Percentiles rank a stretch among this genome's conserved stretches.
Conservation (phyloP, 2,888 invertebrate species). For the Hemicrepidius hirtus region DNA sequence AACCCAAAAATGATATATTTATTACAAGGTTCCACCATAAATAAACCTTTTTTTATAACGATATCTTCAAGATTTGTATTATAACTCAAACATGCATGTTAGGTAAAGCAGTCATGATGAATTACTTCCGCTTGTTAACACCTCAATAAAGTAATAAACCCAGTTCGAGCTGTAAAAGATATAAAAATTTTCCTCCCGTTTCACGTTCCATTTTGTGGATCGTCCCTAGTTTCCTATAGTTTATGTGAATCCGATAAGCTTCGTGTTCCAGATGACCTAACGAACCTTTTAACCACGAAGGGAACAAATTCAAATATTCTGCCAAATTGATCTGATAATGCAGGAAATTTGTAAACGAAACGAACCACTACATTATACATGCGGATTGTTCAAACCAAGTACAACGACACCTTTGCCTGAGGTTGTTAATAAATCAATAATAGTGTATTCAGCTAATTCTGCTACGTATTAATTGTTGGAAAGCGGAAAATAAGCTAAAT, state of each 20-base stretch:
- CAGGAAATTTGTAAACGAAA: no score
- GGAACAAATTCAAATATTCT: constrained; percentile 6
- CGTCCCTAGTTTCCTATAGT: background rate
- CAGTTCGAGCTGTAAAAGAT: background rate
- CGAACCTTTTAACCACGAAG: background rate
- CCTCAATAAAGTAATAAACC: constrained; percentile 15
- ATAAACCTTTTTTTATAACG: no score
- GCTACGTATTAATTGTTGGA: no score
- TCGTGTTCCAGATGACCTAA: constrained; percentile 24
- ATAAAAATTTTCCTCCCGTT: constrained; percentile 27
- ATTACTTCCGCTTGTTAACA: background rate
- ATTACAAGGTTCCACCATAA: no score
- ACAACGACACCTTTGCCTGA: background rate
- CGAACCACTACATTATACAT: background rate
- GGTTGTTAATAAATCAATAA: no score
- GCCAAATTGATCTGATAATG: background rate
- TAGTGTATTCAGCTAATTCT: no score
- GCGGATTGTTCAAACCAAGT: background rate
- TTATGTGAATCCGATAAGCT: constrained; percentile 29
- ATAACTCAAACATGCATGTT: background rate
- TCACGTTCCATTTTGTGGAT: constrained; percentile 12
- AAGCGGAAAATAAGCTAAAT: no score
- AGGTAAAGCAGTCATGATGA: background rate
- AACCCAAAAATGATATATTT: no score
- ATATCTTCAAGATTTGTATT: no score